Evolutionary conservation across 2,888 invertebrate species (phyloP), one percentile per base, ranked within the genome.

Genomic region (Agriotes lineatus): DNA sequence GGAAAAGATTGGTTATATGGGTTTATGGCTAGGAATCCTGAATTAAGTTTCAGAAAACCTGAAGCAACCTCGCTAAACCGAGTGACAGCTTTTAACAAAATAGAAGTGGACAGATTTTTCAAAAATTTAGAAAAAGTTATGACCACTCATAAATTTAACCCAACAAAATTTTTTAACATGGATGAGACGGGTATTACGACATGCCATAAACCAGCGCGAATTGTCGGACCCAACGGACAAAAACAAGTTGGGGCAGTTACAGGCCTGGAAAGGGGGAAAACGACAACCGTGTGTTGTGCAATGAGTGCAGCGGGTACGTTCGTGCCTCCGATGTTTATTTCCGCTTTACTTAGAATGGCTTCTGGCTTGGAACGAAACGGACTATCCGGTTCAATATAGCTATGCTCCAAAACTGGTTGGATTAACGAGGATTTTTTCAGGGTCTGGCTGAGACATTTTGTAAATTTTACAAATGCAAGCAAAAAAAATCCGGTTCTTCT

Each of bases 401-500:
- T 6, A 6, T 30, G 30, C 9, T 30, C 30, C 4, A 30, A 30
- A 30, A 30, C 9, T 54, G 73, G 71, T 14, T 75, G 77, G 79
- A 77, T 73, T 16, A 74, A 77, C 64, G 78, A 77, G 61, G 57
- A 75, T 22, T 64, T 77, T 78, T 42, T 60, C 64, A n/a, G 30
- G 9, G 30, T 30, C 30, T 30, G 30, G 30, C 9, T 67, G 7
- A 12, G 37, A 57, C 76, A 76, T 50, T 78, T 78, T 75, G 56
- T 37, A 18, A 18, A 70, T 16, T 63, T 67, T 58, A 66, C 72
- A 37, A 78, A 75, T 58, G 72, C 75, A n/a, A 67, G 71, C 62
- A 37, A 59, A 60, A 69, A 77, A 39, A 68, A 73, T 22, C 75
- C 76, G 12, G 71, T 81, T 12, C 65, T 80, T 2, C 65, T 81